Evolutionary conservation across 2,888 invertebrate genomes (phyloP).

Genomic region (Apodemia mormo): DNA sequence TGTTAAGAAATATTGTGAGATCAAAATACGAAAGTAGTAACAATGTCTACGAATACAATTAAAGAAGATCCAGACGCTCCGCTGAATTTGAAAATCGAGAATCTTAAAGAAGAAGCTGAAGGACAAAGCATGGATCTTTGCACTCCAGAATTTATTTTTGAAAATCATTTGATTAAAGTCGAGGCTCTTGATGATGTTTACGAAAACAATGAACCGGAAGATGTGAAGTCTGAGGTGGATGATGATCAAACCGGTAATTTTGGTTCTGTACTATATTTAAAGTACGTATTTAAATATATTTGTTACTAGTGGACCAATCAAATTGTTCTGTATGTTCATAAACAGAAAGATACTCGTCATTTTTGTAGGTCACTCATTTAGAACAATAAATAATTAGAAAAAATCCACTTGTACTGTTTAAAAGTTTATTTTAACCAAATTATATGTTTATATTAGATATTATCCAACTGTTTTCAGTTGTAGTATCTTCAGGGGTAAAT

Average conservation of each 20-base stretch:
- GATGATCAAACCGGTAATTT: conserved; percentile 1
- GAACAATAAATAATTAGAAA: too few species aligned
- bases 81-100: conserved; percentile 8
- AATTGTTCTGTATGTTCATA: too few species aligned
- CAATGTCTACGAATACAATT: neutral
- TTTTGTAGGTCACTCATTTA: too few species aligned
- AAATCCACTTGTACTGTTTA: too few species aligned
- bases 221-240: neutral
- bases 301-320: too few species aligned
- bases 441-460: too few species aligned
- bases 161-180: conserved; percentile 5
- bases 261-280: neutral
- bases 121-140: neutral
- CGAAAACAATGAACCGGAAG: neutral
- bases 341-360: too few species aligned
- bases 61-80: conserved; percentile 9
- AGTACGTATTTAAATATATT: too few species aligned
- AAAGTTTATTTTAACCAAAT: too few species aligned
- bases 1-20: neutral
- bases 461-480: too few species aligned
- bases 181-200: neutral
- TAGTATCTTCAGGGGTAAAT: too few species aligned
- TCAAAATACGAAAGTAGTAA: neutral
- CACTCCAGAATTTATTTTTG: conserved; percentile 11
- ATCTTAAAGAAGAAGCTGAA: neutral